Conservation (phyloP, 2,113 vertebrate species). For the Phaethornis superciliosus region DNA sequence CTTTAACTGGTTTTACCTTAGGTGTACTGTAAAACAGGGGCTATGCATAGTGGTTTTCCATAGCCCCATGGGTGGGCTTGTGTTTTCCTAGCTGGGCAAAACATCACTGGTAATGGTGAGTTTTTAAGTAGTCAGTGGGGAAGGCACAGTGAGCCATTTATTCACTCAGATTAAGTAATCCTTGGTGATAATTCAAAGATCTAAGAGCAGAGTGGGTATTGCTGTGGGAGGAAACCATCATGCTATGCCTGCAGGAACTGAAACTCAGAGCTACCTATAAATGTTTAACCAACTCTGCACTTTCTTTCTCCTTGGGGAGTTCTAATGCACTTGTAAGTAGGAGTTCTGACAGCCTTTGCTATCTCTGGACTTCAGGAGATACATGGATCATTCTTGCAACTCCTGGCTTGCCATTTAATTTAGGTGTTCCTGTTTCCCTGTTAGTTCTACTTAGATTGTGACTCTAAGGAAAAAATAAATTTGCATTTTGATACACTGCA, state of each 20-base stretch:
- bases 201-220: background rate
- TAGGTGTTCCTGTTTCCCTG: background rate
- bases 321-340: slow-evolving; percentile 32
- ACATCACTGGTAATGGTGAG: background rate
- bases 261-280: background rate
- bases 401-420: background rate
- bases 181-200: background rate
- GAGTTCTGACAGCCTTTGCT: background rate
- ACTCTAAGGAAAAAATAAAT: background rate
- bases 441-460: background rate
- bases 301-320: background rate
- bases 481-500: slow-evolving; percentile 25
- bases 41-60: accelerated
- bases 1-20: slow-evolving; percentile 22
- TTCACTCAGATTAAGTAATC: slow-evolving; percentile 2
- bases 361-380: background rate
- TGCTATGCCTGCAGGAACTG: background rate
- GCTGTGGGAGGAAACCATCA: background rate
- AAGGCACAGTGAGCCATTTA: background rate
- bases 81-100: background rate
- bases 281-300: slow-evolving; percentile 34
- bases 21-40: background rate
- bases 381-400: background rate
- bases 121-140: background rate
- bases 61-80: accelerated